Percentiles rank a stretch among this genome's conserved stretches.
phyloP scores from a whole-genome alignment of 2,113 vertebrate genomes.

The Perca flavescens region DNA sequence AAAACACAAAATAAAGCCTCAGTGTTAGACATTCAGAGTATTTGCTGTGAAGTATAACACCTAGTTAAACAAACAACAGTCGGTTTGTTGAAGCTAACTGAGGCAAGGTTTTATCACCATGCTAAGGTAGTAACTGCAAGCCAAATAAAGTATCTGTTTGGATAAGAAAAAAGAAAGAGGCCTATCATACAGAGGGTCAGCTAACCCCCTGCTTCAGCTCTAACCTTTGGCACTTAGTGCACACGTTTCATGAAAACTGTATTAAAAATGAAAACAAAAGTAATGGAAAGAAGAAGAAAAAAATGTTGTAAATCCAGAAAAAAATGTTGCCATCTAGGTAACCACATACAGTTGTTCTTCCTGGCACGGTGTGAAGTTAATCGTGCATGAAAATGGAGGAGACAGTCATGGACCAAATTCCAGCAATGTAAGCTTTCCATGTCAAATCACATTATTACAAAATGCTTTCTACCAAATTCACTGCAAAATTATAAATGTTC shows the following conservation, averaged over 20 bases:
- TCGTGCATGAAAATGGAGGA: conserved; percentile 27
- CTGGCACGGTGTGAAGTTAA: conserved; percentile 47
- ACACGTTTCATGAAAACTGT: conserved; percentile 28
- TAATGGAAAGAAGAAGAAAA: conserved; percentile 14
- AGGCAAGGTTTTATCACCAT: conserved; percentile 47
- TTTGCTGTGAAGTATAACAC: conserved; percentile 37
- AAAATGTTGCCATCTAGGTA: conserved; percentile 41
- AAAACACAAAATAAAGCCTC: conserved; percentile 44
- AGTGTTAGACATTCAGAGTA: conserved; percentile 34
- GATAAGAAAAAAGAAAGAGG: conserved; percentile 32
- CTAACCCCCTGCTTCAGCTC: conserved; percentile 1
- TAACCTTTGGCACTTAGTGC: conserved; percentile 30
- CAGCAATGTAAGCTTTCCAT: conserved; percentile 47
- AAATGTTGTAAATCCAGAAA: conserved; percentile 34
- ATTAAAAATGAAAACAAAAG: conserved; percentile 53
- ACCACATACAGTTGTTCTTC: conserved; percentile 35
- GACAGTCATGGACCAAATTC: conserved; percentile 28
- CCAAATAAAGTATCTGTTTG: conserved; percentile 54
- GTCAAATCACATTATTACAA: conserved; percentile 45
- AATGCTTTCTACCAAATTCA: conserved; percentile 12
- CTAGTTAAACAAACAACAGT: conserved; percentile 40
- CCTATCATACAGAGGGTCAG: conserved; percentile 39
- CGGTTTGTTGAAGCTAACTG: conserved; percentile 35
- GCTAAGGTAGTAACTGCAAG: conserved; percentile 37
- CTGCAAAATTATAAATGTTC: conserved; percentile 42